These are phyloP conservation scores for Philereme transversata DNA, from an alignment of 2,888 invertebrate genomes.

Conservation along the genomic window DNA sequence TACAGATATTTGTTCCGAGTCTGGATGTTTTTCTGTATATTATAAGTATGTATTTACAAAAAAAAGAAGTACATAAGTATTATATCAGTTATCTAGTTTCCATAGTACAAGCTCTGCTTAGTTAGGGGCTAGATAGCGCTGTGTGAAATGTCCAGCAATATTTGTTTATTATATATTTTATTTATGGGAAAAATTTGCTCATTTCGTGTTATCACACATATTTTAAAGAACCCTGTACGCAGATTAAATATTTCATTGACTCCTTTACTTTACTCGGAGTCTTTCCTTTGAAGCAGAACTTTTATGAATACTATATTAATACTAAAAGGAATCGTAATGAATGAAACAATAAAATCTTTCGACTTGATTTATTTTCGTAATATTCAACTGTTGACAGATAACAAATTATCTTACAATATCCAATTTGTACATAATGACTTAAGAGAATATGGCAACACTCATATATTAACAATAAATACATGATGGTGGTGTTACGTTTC, in stretches of 20 bases:
- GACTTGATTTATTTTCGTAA: constrained; percentile 81
- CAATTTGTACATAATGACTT: constrained; percentile 84
- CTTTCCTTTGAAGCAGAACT: neutral
- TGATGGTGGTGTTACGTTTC: constrained; percentile 55
- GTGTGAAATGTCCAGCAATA: too few relatives aligned
- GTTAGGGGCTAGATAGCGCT: too few relatives aligned
- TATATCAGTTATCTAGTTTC: too few relatives aligned
- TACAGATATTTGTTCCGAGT: too few relatives aligned
- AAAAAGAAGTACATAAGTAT: too few relatives aligned
- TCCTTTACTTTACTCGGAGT: neutral
- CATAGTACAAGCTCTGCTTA: too few relatives aligned
- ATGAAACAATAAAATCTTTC: constrained; percentile 58
- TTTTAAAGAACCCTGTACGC: neutral
- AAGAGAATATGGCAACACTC: constrained; percentile 84
- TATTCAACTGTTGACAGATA: constrained; percentile 84
- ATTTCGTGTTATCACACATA: too few relatives aligned
- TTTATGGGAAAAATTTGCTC: too few relatives aligned
- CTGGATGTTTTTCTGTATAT: too few relatives aligned
- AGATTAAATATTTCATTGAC: constrained; percentile 2
- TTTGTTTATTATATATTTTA: too few relatives aligned
- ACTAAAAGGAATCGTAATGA: constrained; percentile 30
- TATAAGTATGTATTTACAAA: too few relatives aligned
- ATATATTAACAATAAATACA: constrained; percentile 80
- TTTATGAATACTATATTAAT: neutral
- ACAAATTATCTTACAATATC: constrained; percentile 83